Conservation (phyloP, 2,888 invertebrate genomes). For the Sthenelais limicola region DNA sequence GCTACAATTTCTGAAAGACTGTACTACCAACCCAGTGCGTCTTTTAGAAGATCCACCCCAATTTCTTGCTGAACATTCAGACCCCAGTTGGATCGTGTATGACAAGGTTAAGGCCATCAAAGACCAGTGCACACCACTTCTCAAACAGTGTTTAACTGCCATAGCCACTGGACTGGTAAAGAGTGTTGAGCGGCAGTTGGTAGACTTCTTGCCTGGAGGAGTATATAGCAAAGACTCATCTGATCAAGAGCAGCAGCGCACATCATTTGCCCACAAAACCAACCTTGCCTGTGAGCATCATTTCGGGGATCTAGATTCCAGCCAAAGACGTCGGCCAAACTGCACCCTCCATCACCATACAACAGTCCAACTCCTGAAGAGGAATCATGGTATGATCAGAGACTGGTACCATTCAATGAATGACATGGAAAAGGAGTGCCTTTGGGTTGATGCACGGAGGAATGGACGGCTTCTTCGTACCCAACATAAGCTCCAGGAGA, state of each 20-base stretch:
- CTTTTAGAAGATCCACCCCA: slow-evolving; percentile 3
- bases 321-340: slow-evolving; percentile 48
- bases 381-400: slow-evolving; percentile 45
- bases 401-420: slow-evolving; percentile 49
- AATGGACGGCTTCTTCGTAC: background rate
- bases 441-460: slow-evolving; percentile 11
- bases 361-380: slow-evolving; percentile 51
- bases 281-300: slow-evolving; percentile 53
- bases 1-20: background rate
- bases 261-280: slow-evolving; percentile 45
- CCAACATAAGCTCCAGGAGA: background rate
- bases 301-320: slow-evolving; percentile 53
- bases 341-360: slow-evolving; percentile 52
- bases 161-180: slow-evolving; percentile 33
- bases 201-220: slow-evolving; percentile 50
- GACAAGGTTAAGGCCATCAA: background rate
- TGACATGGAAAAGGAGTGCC: background rate
- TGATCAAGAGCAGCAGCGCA: slow-evolving; percentile 38
- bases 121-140: background rate
- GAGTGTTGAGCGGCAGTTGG: slow-evolving; percentile 47
- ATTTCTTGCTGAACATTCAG: background rate
- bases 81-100: background rate
- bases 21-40: background rate
- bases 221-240: slow-evolving; percentile 11
- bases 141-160: background rate